These are phyloP conservation scores for Bryconaethiops microstoma DNA, from an alignment of 2,797 vertebrate genomes.

Conservation along the genomic window DNA sequence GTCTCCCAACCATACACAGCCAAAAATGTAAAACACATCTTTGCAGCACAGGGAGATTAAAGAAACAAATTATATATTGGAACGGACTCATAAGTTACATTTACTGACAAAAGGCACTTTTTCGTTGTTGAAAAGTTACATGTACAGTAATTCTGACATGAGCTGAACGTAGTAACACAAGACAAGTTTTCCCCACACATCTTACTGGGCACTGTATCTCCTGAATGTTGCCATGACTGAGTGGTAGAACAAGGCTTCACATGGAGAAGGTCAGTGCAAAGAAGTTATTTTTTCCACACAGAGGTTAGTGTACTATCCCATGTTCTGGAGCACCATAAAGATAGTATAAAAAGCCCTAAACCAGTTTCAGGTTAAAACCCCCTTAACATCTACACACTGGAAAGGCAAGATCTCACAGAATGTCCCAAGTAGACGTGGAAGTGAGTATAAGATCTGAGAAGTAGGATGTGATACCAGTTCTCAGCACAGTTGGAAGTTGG, in stretches of 20 bases:
- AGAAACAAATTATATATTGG: too few relatives aligned
- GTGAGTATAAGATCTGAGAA: conserved; percentile 3
- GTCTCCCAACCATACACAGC: background rate
- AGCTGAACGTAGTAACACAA: background rate
- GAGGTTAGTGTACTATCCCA: conserved; percentile 34
- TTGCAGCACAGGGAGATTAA: background rate
- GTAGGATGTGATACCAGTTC: conserved; percentile 2
- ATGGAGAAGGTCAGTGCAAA: conserved; percentile 40
- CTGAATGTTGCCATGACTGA: conserved; percentile 29
- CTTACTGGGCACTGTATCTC: conserved; percentile 49
- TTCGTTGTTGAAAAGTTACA: background rate
- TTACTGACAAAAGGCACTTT: background rate
- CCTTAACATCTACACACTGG: conserved; percentile 13
- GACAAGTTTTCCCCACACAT: background rate
- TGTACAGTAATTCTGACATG: background rate
- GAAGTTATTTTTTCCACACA: conserved; percentile 4
- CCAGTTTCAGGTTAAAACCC: background rate
- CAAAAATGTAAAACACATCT: background rate
- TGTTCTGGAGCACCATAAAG: conserved; percentile 22
- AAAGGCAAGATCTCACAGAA: conserved; percentile 16
- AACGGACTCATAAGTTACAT: background rate
- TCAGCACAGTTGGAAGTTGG: conserved; percentile 45
- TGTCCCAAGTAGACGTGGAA: background rate
- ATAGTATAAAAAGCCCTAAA: conserved; percentile 17
- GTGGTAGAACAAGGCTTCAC: conserved; percentile 47